Conservation (phyloP, 2,888 invertebrate species). For the Seira sanloemensis region DNA sequence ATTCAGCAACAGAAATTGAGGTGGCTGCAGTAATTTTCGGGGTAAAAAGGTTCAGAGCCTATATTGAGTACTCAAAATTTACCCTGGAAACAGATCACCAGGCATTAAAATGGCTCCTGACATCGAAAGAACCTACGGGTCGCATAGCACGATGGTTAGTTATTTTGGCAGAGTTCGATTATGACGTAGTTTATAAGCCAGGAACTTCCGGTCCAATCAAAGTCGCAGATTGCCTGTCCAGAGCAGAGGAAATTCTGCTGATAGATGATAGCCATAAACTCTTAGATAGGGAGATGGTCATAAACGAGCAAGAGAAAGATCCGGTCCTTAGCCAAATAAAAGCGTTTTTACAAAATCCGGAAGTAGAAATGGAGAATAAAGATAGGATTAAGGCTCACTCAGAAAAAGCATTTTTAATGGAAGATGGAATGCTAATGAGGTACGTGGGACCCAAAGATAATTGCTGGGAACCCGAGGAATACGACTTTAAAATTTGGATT, state of each 20-base stretch:
- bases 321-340: no score
- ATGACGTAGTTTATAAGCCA: slow-evolving; percentile 75
- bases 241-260: slow-evolving; percentile 14
- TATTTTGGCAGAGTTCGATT: slow-evolving; percentile 75
- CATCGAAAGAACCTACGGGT: slow-evolving; percentile 76
- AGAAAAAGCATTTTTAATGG: not conserved
- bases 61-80: slow-evolving; percentile 75
- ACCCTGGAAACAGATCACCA: slow-evolving; percentile 76
- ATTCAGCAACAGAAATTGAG: slow-evolving; percentile 76
- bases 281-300: no score
- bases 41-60: slow-evolving; percentile 75
- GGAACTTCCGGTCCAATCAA: slow-evolving; percentile 53
- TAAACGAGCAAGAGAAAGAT: no score
- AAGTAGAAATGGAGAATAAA: no score
- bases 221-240: not conserved
- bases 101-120: slow-evolving; percentile 76
- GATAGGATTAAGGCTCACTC: not conserved
- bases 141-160: slow-evolving; percentile 77
- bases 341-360: no score
- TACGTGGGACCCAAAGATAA: slow-evolving; percentile 47
- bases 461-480: slow-evolving; percentile 50
- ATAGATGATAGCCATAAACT: no score
- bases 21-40: slow-evolving; percentile 75
- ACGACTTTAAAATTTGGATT: slow-evolving; percentile 52
- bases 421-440: slow-evolving; percentile 27